Conservation (phyloP, 2,888 invertebrate species). For the Tenthredo mesomela region DNA sequence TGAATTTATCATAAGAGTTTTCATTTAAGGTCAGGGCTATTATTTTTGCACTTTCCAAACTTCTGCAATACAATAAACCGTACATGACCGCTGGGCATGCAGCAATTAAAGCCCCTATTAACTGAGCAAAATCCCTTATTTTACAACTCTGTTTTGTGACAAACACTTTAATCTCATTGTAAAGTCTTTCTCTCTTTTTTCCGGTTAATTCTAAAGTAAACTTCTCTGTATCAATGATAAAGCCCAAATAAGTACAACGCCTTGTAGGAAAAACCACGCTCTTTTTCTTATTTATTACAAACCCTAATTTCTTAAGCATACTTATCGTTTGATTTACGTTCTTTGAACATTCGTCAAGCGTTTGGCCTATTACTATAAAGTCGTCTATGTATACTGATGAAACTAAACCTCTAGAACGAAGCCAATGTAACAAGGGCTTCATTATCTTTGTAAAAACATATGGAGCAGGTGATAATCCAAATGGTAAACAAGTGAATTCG, state of each 20-base stretch:
- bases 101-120: background rate
- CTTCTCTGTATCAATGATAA: background rate
- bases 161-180: background rate
- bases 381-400: conserved; percentile 56
- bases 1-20: background rate
- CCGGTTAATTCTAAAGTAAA: background rate
- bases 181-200: background rate
- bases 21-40: background rate
- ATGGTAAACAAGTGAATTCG: background rate
- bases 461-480: background rate
- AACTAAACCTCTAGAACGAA: conserved; percentile 34
- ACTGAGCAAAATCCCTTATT: background rate
- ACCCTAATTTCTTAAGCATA: background rate
- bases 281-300: background rate
- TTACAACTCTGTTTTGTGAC: background rate
- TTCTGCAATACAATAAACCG: background rate
- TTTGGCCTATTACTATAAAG: conserved; percentile 51
- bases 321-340: background rate
- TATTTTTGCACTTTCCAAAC: background rate
- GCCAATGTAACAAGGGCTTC: conserved; percentile 53
- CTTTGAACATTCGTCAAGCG: background rate
- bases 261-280: background rate
- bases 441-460: conserved; percentile 53
- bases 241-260: background rate
- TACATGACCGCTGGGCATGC: background rate